Evolutionary conservation across 2,888 invertebrate genomes (phyloP), one percentile per base, ranked within the genome.

Genomic region (Ectemnius lituratus): DNA sequence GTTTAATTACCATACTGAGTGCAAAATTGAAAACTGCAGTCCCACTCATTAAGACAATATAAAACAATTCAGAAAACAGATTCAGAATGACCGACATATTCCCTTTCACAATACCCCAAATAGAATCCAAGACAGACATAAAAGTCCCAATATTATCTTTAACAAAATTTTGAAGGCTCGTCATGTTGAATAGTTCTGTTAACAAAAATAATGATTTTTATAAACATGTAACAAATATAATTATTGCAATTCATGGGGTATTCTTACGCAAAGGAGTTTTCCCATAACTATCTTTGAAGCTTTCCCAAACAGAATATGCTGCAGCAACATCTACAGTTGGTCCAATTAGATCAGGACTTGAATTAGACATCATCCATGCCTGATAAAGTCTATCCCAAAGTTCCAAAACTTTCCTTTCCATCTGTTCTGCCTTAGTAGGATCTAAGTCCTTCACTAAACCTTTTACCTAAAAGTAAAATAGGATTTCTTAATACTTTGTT

Each of bases 311-410:
- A 84, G 94, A 94, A 81, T 94, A 93, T 2, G 96, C 93, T 0
- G 96, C 96, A 60, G 93, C 92, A 13, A 93, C 92, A 70, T 96
- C 95, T 0, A 96, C 96, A 70, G 94, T 93, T 0, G 97, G 96
- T 0, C 96, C 97, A 61, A 90, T 87, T 6, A 91, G 85, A 73
- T 92, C 92, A 82, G 94, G 91, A 13, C 90, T 88, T 68, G 91
- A 91, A 80, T 93, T 93, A 0, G 95, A 94, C 87, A 96, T 95
- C 91, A 97, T 95, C 97, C 97, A 98, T 73, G 96, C 95, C 91
- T 98, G 97, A 91, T 98, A 98, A 59, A 98, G 93, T 73, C 97
- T 93, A 91, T 98, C 98, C 97, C 98, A 98, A 18, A 99, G 92
- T 90, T 97, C 97, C 52, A 98, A 91, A 1, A 98, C 95, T 91